A percentile compares a stretch with the other conserved stretches of the same genome.
Conservation (phyloP, 1,140 invertebrate species). For the Monomorium pharaonis region DNA sequence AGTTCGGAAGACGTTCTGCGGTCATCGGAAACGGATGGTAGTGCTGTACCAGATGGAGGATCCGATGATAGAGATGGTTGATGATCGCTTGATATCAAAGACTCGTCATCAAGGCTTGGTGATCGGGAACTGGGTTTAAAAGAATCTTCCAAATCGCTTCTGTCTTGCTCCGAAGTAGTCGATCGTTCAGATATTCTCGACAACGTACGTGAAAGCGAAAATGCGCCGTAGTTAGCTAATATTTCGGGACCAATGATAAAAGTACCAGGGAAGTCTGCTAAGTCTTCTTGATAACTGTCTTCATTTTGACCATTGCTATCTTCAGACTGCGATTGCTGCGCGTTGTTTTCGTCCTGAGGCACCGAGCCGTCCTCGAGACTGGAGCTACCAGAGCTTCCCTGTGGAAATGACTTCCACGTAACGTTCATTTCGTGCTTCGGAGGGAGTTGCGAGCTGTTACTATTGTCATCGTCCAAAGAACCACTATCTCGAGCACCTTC, state of each 20-base stretch:
- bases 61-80: conserved; percentile 94
- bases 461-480: conserved; percentile 84
- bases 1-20: conserved; percentile 92
- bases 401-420: conserved; percentile 93
- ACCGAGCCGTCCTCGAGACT: conserved; percentile 93
- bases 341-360: conserved; percentile 89
- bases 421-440: conserved; percentile 88
- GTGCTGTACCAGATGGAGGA: conserved; percentile 86
- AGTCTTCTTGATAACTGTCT: conserved; percentile 90
- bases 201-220: conserved; percentile 90
- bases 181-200: conserved; percentile 94
- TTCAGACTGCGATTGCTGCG: conserved; percentile 85
- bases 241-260: conserved; percentile 90
- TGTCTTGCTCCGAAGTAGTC: conserved; percentile 93
- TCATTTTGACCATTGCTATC: conserved; percentile 87
- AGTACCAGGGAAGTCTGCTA: conserved; percentile 90
- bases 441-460: conserved; percentile 89
- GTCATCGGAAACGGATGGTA: conserved; percentile 89
- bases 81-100: conserved; percentile 92
- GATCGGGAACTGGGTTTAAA: conserved; percentile 93
- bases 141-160: conserved; percentile 92
- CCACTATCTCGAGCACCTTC: conserved; percentile 74
- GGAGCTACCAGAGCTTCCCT: conserved; percentile 92
- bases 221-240: conserved; percentile 89
- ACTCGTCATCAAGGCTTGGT: conserved; percentile 93